Percentiles rank a stretch among this genome's conserved stretches.
Conservation (phyloP, 2,888 invertebrate species). For the Pristionchus mayeri region DNA sequence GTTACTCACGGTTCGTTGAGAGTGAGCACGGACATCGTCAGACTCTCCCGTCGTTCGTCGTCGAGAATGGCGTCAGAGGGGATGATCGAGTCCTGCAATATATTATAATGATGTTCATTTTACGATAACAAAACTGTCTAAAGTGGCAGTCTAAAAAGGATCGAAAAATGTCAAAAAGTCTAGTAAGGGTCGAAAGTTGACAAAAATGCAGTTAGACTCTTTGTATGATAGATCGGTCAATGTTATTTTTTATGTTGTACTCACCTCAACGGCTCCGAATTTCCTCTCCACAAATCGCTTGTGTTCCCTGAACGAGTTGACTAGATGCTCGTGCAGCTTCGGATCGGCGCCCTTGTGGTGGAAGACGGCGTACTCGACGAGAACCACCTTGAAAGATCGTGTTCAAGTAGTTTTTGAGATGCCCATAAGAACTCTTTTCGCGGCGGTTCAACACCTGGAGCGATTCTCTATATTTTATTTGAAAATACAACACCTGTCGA, state of each 20-base stretch:
- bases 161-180: too few relatives aligned
- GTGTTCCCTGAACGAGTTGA: conserved; percentile 28
- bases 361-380: conserved; percentile 42
- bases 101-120: too few relatives aligned
- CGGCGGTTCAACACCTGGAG: too few relatives aligned
- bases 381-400: conserved; percentile 43
- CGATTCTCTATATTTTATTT: too few relatives aligned
- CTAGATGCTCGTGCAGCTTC: conserved; percentile 47
- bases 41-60: not conserved
- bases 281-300: conserved; percentile 35
- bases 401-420: too few relatives aligned
- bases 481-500: conserved; percentile 31
- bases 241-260: not conserved
- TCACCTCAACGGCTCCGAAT: conserved; percentile 36
- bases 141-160: too few relatives aligned
- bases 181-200: too few relatives aligned
- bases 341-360: conserved; percentile 11
- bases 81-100: conserved; percentile 37
- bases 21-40: conserved; percentile 31
- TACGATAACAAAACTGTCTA: too few relatives aligned
- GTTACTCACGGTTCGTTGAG: conserved; percentile 21
- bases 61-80: conserved; percentile 2
- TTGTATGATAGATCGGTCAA: too few relatives aligned
- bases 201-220: too few relatives aligned
- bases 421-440: too few relatives aligned